Percentiles rank a stretch among this genome's conserved stretches.
These are phyloP conservation scores for Acrossocheilus wenchowensis DNA, from an alignment of 2,797 vertebrate genomes.

Conservation along the genomic window DNA sequence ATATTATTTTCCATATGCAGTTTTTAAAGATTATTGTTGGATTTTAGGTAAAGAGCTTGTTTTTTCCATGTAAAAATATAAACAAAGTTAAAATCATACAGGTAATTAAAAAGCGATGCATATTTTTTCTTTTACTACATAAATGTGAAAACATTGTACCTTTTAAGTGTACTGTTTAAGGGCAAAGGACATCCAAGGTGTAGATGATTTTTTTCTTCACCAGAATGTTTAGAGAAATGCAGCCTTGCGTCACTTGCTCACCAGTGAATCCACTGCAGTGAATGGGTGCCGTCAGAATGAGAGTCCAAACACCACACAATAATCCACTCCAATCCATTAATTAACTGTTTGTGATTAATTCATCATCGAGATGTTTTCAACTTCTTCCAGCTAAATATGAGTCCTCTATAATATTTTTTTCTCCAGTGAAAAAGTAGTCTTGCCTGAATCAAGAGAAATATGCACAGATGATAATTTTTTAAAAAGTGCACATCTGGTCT, in stretches of 20 bases:
- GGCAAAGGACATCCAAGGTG: not conserved
- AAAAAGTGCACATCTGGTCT: not conserved
- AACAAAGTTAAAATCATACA: not conserved
- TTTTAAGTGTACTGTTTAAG: not conserved
- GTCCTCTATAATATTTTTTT: not conserved
- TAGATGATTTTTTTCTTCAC: not conserved
- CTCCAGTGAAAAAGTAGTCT: not conserved
- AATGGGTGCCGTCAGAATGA: not conserved
- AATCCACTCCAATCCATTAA: not conserved
- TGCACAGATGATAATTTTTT: not conserved
- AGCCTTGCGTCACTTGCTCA: not conserved
- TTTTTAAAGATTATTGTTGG: not conserved
- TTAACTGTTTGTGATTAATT: not conserved
- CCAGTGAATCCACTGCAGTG: not conserved
- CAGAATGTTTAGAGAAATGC: not conserved
- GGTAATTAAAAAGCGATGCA: not conserved
- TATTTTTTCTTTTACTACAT: not conserved
- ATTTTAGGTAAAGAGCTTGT: not conserved
- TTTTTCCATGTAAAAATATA: not conserved
- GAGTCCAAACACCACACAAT: not conserved
- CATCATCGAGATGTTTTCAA: not conserved
- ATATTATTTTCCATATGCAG: not conserved
- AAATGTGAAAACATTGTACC: not conserved
- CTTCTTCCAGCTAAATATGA: not conserved
- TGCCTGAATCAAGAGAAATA: not conserved